Evolutionary conservation across 1,140 invertebrate species (phyloP), one percentile per base, ranked within the genome.

Genomic region (Procambarus virginalis): DNA sequence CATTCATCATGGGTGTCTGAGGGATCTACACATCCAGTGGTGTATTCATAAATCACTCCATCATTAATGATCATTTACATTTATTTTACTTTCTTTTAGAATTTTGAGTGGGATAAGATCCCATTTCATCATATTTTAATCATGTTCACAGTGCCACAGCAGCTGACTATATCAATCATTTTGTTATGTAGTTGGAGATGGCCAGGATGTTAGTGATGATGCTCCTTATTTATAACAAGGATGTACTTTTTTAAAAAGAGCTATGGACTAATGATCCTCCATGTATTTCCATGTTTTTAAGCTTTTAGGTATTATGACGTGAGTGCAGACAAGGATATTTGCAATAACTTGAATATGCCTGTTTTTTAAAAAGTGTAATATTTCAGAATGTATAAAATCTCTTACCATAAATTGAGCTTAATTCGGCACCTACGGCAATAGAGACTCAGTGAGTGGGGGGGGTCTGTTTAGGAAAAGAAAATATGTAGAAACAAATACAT

Each of bases 201-300:
- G 60, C 68, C 82, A 84, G 64, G 82, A 60, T 84, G 75, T 84
- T 84, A 84, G 82, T 84, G 68, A 73, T 73, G 73, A 73, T 73
- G 82, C 48, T 70, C 64, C 64, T 84, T 70, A 68, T 84, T 70
- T 68, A 68, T 70, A 84, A 22, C 58, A 49, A 84, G 68, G 60
- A 84, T 68, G 64, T 84, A 84, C 49, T 80, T 80, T 80, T 80
- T 80, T 5, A 58, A 80, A 78, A 78, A 84, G 68, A 84, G 46
- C 60, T 68, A 73, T 73, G 68, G 68, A 70, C 64, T 68, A 84
- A 73, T 84, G 68, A 84, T 68, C 60, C 82, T 84, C 58, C 48
- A 84, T 84, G 82, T 84, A 84, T 84, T 84, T 84, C 82, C 82
- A 84, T 84, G 68, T 84, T 84, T 34, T 84, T 84, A 68, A 84